Conservation (phyloP, 2,113 vertebrate genomes). For the Corythoichthys haematopterus region DNA sequence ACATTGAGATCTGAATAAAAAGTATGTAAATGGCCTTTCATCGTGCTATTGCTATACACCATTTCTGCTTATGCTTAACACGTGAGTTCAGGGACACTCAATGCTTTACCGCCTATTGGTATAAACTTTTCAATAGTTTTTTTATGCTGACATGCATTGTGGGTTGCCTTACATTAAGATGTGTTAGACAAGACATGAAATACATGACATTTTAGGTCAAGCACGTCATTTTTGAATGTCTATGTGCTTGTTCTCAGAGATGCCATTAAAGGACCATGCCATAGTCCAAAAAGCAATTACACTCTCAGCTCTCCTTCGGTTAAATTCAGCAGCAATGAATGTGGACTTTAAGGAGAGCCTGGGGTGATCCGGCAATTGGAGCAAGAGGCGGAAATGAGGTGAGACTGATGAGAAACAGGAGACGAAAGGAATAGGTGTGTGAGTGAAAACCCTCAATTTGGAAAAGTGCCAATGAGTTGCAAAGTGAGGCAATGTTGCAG, state of each 20-base stretch:
- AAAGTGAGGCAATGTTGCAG: conserved; percentile 39
- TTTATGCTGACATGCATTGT: conserved; percentile 19
- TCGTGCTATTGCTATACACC: neutral
- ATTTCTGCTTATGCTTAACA: conserved; percentile 22
- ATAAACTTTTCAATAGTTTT: conserved; percentile 24
- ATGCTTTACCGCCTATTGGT: conserved; percentile 28
- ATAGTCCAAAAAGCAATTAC: conserved; percentile 57
- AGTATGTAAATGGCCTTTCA: neutral
- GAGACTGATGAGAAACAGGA: conserved; percentile 52
- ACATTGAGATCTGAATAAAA: conserved; percentile 10
- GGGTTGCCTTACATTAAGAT: conserved; percentile 6
- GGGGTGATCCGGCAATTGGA: conserved; percentile 50
- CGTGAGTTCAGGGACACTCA: conserved; percentile 37
- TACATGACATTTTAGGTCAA: conserved; percentile 10
- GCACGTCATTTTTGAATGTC: conserved; percentile 4
- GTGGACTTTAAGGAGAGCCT: conserved; percentile 46
- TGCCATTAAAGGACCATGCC: conserved; percentile 41
- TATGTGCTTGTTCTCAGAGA: conserved; percentile 33
- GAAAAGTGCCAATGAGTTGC: conserved; percentile 48
- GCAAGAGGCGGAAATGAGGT: conserved; percentile 34
- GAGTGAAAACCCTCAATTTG: conserved; percentile 54
- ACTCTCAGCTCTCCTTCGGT: conserved; percentile 30
- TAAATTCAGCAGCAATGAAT: conserved; percentile 51
- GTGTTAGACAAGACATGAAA: neutral
- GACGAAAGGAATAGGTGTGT: conserved; percentile 38